phyloP scores from a whole-genome alignment of 92 coral and sea anemone species.

The Zoanthus sansibaricus region DNA sequence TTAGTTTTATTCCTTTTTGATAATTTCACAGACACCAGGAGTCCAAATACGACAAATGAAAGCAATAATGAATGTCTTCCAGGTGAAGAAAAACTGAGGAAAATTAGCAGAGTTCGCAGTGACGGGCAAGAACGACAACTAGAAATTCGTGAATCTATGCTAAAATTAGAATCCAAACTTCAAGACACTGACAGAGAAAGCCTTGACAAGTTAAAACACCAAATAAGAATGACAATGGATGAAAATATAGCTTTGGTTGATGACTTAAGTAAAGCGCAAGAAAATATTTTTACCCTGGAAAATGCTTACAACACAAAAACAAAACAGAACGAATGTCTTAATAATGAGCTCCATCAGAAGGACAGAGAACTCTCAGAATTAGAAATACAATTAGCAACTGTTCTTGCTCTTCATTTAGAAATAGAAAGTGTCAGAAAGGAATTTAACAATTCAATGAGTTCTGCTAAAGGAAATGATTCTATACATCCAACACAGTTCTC shows the following conservation, averaged over 20 bases:
- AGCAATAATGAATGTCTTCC: not conserved
- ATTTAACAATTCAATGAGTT: not conserved
- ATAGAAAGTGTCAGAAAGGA: constrained; percentile 31
- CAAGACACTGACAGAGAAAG: constrained; percentile 57
- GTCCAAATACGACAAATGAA: not conserved
- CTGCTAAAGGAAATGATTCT: constrained; percentile 15
- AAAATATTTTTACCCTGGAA: constrained; percentile 62
- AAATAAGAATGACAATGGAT: constrained; percentile 67
- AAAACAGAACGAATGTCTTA: constrained; percentile 60
- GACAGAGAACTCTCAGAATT: constrained; percentile 54
- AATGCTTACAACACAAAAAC: constrained; percentile 50
- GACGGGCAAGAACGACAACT: constrained; percentile 65
- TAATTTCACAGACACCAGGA: not conserved
- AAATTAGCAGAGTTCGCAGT: constrained; percentile 48
- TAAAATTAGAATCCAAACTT: constrained; percentile 64
- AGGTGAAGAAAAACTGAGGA: constrained; percentile 49
- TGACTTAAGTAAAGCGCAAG: constrained; percentile 63
- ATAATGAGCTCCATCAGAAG: constrained; percentile 64
- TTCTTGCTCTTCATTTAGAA: constrained; percentile 44
- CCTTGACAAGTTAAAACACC: constrained; percentile 67
- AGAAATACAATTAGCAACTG: constrained; percentile 55
- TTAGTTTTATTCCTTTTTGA: not conserved
- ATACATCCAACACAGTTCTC: not conserved
- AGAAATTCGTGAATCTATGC: constrained; percentile 59
- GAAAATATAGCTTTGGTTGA: constrained; percentile 71